These are phyloP conservation scores for Argyresthia albistria DNA, from an alignment of 2,888 invertebrate species.

Conservation along the genomic window DNA sequence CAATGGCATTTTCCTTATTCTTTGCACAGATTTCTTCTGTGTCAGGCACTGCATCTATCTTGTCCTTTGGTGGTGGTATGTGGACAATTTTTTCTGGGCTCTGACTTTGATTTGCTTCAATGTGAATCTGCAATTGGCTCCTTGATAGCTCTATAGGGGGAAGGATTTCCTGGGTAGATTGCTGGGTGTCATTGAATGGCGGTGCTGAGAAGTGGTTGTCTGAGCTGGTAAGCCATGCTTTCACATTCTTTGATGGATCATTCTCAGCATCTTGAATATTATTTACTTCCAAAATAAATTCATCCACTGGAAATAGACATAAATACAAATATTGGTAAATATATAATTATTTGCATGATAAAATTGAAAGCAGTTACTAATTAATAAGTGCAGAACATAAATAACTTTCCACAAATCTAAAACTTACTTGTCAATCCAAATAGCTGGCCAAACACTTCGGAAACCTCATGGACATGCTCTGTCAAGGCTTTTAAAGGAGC, in stretches of 20 bases:
- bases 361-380: too few relatives aligned
- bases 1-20: slow-evolving; percentile 32
- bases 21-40: slow-evolving; percentile 23
- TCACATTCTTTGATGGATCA: slow-evolving; percentile 44
- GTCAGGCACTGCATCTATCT: slow-evolving; percentile 47
- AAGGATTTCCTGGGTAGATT: slow-evolving; percentile 26
- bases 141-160: slow-evolving; percentile 26
- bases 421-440: slow-evolving; percentile 44
- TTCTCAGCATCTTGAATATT: slow-evolving; percentile 16
- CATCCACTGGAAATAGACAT: slow-evolving; percentile 37
- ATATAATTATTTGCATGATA: too few relatives aligned
- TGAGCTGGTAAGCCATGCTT: slow-evolving; percentile 50
- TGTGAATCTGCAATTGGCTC: slow-evolving; percentile 41
- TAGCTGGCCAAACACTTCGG: slow-evolving; percentile 37
- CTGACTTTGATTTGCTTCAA: slow-evolving; percentile 22
- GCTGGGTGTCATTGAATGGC: slow-evolving; percentile 24
- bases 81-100: slow-evolving; percentile 26
- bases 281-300: slow-evolving; percentile 18
- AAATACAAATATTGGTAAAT: neutral
- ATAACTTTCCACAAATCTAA: too few relatives aligned
- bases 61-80: slow-evolving; percentile 37
- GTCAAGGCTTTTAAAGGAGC: slow-evolving; percentile 31
- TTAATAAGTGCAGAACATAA: too few relatives aligned
- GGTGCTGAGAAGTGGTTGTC: slow-evolving; percentile 55
- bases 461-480: slow-evolving; percentile 29